Evolutionary conservation across 2,113 vertebrate genomes (phyloP).

Genomic region (Cyanoliseus patagonus): DNA sequence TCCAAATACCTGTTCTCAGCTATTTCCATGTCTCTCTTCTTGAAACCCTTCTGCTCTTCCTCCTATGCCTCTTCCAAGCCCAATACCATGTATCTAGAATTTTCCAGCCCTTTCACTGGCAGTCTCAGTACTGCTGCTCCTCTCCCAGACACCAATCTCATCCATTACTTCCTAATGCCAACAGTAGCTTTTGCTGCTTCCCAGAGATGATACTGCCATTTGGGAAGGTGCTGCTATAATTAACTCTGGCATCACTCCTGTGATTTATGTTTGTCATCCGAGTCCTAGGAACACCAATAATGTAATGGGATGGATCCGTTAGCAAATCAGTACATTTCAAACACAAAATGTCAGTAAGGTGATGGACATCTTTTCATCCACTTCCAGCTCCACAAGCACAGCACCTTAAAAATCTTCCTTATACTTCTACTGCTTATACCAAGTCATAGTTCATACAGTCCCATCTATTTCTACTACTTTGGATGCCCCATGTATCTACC

Average conservation of each 20-base stretch:
- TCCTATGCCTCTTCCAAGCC: not conserved
- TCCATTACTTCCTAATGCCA: not conserved
- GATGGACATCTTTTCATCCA: not conserved
- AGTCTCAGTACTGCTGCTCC: not conserved
- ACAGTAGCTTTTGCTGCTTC: slow-evolving; percentile 5
- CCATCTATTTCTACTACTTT: not conserved
- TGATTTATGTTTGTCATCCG: slow-evolving; percentile 23
- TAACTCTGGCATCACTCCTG: slow-evolving; percentile 9
- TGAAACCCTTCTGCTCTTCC: not conserved
- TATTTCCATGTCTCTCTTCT: not conserved
- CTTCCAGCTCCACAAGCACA: not conserved
- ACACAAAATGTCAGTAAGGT: not conserved
- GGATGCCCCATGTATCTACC: not conserved
- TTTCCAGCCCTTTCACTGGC: not conserved
- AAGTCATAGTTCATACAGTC: not conserved
- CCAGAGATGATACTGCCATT: not conserved
- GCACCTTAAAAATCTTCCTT: not conserved
- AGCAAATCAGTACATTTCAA: not conserved
- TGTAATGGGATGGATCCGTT: not conserved
- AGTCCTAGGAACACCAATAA: not conserved
- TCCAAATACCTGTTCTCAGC: slow-evolving; percentile 12
- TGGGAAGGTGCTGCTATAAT: not conserved
- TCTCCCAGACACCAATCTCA: not conserved
- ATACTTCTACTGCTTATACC: not conserved
- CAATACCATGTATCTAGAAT: accelerated